Conservation (phyloP, 2,797 vertebrate genomes). For the Rhinichthys osculus region DNA sequence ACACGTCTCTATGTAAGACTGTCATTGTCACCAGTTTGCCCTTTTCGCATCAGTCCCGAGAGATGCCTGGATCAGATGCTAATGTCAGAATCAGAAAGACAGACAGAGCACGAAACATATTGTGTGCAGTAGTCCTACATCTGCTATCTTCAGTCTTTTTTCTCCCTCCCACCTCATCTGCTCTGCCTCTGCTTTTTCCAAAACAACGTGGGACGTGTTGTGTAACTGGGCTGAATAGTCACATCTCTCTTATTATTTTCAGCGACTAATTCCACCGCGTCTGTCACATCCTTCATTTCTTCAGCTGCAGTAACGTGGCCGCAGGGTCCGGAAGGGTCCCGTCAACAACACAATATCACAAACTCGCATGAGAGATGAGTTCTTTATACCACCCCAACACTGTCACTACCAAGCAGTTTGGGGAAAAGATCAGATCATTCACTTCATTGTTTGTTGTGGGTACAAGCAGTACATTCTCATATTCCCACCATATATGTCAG, state of each 20-base stretch:
- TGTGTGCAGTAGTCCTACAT: conserved; percentile 50
- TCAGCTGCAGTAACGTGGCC: conserved; percentile 57
- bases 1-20: conserved; percentile 8
- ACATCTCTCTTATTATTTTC: conserved; percentile 75
- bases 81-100: conserved; percentile 11
- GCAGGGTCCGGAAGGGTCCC: conserved; percentile 53
- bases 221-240: conserved; percentile 71
- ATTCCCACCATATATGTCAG: background rate
- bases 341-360: conserved; percentile 34
- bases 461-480: background rate
- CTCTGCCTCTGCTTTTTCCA: conserved; percentile 41
- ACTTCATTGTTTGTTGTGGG: background rate
- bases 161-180: conserved; percentile 30
- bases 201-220: conserved; percentile 73
- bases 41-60: conserved; percentile 1
- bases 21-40: background rate
- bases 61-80: conserved; percentile 27
- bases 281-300: conserved; percentile 72
- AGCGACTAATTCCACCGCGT: conserved; percentile 67
- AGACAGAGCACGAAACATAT: conserved; percentile 7
- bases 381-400: background rate
- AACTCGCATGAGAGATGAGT: conserved; percentile 14
- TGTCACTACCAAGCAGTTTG: background rate
- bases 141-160: conserved; percentile 9
- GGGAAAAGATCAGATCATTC: background rate